phyloP scores from a whole-genome alignment of 1,140 invertebrate species.

The Paracyclopina nana region DNA sequence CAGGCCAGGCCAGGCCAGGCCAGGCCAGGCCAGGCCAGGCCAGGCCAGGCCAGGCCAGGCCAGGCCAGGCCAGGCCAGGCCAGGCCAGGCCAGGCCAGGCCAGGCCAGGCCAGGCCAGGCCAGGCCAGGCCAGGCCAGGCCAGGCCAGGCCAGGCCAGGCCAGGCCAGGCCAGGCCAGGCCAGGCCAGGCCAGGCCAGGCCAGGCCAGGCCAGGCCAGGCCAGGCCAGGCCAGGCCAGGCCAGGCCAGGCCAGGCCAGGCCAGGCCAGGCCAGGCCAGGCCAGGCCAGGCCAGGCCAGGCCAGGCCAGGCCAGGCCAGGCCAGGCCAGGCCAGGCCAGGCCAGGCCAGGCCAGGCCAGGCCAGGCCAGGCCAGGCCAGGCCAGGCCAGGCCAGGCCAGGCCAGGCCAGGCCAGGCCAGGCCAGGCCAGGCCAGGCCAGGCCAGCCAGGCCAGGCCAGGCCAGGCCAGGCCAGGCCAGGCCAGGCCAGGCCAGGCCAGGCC shows the following conservation, averaged over 20 bases:
- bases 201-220: conserved; percentile 21
- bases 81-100: conserved; percentile 20
- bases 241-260: conserved; percentile 21
- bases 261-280: conserved; percentile 19
- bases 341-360: conserved; percentile 21
- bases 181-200: conserved; percentile 17
- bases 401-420: conserved; percentile 20
- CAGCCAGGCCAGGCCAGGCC: conserved; percentile 20
- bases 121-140: conserved; percentile 21
- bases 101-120: conserved; percentile 19
- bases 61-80: conserved; percentile 20
- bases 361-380: conserved; percentile 21
- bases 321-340: conserved; percentile 20
- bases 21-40: conserved; percentile 19
- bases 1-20: conserved; percentile 20
- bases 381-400: conserved; percentile 18
- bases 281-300: conserved; percentile 21
- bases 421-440: no score
- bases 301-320: conserved; percentile 21
- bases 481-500: conserved; percentile 13
- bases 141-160: conserved; percentile 21
- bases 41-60: conserved; percentile 20
- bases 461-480: conserved; percentile 13
- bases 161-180: conserved; percentile 20
- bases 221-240: conserved; percentile 21